Conservation (phyloP, 1,140 invertebrate genomes). For the Drosophila subpulchrella region DNA sequence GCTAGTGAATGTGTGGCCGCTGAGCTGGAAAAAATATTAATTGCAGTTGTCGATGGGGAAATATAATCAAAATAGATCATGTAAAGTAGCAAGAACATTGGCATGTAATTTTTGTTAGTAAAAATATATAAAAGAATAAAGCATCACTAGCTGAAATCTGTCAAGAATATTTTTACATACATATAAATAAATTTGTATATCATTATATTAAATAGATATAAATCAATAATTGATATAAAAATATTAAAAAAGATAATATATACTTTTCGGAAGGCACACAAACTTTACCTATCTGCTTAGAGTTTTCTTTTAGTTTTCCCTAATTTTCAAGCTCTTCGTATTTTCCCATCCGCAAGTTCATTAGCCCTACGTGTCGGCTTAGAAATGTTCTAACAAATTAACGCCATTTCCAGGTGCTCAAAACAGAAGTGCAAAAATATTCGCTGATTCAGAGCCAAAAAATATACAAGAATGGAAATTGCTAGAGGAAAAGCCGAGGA, state of each 20-base stretch:
- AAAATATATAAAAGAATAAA: neutral
- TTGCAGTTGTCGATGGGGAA: neutral
- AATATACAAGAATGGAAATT: constrained; percentile 4
- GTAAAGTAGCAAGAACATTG: neutral
- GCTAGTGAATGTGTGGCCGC: constrained; percentile 1
- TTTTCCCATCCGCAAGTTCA: constrained; percentile 4
- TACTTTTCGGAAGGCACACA: no score
- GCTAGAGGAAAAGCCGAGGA: neutral
- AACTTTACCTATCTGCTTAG: neutral
- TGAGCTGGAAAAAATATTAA: constrained; percentile 7
- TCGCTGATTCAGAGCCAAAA: constrained; percentile 21
- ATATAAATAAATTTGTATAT: no score
- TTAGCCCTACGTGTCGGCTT: constrained; percentile 6
- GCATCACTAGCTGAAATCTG: no score
- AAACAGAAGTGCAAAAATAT: neutral
- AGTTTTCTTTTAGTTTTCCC: neutral
- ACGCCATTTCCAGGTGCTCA: constrained; percentile 7
- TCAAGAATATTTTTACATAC: no score
- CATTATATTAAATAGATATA: no score
- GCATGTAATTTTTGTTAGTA: neutral
- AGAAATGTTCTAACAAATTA: constrained; percentile 5
- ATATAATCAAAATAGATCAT: neutral
- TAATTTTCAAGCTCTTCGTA: neutral
- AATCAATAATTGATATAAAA: no score
- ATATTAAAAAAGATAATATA: no score